Conservation (phyloP, 2,113 vertebrate species). For the Dascyllus trimaculatus region DNA sequence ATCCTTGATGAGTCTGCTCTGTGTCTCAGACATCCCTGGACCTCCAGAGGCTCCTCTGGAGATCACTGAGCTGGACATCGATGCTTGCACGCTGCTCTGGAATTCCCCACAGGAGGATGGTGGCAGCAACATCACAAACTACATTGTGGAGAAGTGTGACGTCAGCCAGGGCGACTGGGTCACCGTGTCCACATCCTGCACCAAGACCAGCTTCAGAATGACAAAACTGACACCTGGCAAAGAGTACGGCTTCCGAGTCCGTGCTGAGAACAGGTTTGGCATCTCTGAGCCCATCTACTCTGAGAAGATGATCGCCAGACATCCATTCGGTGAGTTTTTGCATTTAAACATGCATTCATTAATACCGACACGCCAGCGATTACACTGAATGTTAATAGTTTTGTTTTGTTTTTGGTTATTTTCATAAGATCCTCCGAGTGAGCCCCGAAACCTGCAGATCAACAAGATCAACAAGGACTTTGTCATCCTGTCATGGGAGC, state of each 20-base stretch:
- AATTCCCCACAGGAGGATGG: slow-evolving; percentile 95
- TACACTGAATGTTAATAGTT: neutral
- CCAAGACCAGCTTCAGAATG: slow-evolving; percentile 94
- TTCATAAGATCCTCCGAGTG: slow-evolving; percentile 91
- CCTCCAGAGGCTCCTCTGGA: slow-evolving; percentile 94
- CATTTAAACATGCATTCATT: neutral
- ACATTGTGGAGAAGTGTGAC: slow-evolving; percentile 97
- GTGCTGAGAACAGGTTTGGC: slow-evolving; percentile 97
- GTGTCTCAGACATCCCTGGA: slow-evolving; percentile 92
- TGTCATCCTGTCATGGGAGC: slow-evolving; percentile 95
- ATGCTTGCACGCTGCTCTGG: slow-evolving; percentile 95
- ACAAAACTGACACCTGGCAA: slow-evolving; percentile 92
- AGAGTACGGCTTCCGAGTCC: slow-evolving; percentile 95
- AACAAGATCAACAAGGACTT: slow-evolving; percentile 95
- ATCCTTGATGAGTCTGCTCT: neutral
- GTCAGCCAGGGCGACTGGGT: slow-evolving; percentile 95
- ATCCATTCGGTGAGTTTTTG: slow-evolving; percentile 92
- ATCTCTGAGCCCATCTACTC: slow-evolving; percentile 93
- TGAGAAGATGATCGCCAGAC: slow-evolving; percentile 91
- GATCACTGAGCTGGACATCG: slow-evolving; percentile 92
- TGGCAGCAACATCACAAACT: slow-evolving; percentile 97
- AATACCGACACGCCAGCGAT: neutral
- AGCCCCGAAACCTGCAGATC: slow-evolving; percentile 92
- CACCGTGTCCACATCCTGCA: slow-evolving; percentile 90
- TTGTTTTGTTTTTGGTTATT: neutral